These are phyloP conservation scores for Phaonia tiefii DNA, from an alignment of 2,888 invertebrate genomes.

Conservation along the genomic window DNA sequence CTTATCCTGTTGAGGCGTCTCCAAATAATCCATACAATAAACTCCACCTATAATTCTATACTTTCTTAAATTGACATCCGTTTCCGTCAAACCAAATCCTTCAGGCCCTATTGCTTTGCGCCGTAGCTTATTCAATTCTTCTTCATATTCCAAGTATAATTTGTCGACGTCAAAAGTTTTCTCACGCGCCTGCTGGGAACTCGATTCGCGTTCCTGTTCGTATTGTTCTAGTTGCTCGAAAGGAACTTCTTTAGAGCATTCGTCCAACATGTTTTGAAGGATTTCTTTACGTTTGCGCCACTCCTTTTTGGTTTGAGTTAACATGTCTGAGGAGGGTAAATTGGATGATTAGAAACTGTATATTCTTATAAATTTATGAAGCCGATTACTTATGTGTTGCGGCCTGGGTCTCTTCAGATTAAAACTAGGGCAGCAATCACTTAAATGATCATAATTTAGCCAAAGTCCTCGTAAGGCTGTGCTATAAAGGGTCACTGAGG, in stretches of 20 bases:
- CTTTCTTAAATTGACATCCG: constrained; percentile 88
- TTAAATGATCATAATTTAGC: constrained; percentile 82
- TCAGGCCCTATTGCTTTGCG: constrained; percentile 77
- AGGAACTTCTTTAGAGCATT: constrained; percentile 75
- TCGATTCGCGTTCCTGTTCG: constrained; percentile 72
- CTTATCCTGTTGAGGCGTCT: constrained; percentile 87
- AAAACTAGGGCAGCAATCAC: constrained; percentile 80
- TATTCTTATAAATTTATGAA: constrained; percentile 29
- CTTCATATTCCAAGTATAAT: constrained; percentile 79
- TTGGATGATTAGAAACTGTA: not conserved
- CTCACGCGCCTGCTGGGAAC: constrained; percentile 70
- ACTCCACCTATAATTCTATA: constrained; percentile 89
- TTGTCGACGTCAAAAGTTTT: constrained; percentile 79
- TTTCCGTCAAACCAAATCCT: constrained; percentile 80
- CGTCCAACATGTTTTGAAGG: constrained; percentile 78
- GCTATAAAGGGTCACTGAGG: constrained; percentile 79
- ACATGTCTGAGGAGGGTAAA: constrained; percentile 71
- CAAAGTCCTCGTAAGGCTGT: constrained; percentile 81
- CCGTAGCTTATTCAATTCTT: constrained; percentile 76
- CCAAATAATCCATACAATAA: constrained; percentile 86
- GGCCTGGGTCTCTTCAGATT: constrained; percentile 72
- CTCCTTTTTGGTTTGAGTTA: constrained; percentile 78
- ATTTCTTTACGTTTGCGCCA: constrained; percentile 80
- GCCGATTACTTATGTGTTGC: constrained; percentile 72
- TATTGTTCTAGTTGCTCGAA: constrained; percentile 72